Conservation (phyloP, 2,888 invertebrate genomes). For the Drosophila colorata region DNA sequence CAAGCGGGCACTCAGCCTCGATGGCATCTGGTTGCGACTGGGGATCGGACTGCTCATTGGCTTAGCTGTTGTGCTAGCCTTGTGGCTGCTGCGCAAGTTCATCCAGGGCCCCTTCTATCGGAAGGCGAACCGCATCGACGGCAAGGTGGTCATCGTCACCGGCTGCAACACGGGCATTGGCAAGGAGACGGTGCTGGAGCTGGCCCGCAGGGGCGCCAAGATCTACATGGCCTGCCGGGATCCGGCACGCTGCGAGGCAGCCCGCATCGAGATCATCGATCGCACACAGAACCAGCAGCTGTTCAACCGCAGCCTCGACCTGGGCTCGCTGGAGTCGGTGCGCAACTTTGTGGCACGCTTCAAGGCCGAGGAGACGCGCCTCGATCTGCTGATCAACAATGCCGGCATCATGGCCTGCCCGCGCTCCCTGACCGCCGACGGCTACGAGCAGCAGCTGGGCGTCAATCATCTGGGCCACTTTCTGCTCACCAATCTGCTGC, state of each 20-base stretch:
- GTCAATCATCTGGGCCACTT: constrained; percentile 88
- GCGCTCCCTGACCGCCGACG: constrained; percentile 85
- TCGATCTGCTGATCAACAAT: constrained; percentile 87
- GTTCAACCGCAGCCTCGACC: constrained; percentile 87
- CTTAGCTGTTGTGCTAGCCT: constrained; percentile 43
- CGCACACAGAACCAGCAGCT: constrained; percentile 90
- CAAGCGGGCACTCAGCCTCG: constrained; percentile 70
- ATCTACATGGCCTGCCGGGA: constrained; percentile 95
- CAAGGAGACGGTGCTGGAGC: constrained; percentile 89
- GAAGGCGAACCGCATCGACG: constrained; percentile 86
- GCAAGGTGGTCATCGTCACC: constrained; percentile 90
- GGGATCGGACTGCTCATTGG: constrained; percentile 56
- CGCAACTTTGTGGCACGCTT: constrained; percentile 86
- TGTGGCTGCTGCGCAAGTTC: constrained; percentile 76
- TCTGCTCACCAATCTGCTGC: constrained; percentile 87
- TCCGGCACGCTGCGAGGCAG: constrained; percentile 90
- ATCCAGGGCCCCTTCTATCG: constrained; percentile 83
- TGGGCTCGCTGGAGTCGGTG: constrained; percentile 86
- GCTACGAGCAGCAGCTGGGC: constrained; percentile 87
- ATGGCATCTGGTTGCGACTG: constrained; percentile 74
- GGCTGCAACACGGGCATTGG: constrained; percentile 94
- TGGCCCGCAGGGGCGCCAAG: constrained; percentile 91
- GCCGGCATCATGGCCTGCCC: constrained; percentile 86
- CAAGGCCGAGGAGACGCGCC: constrained; percentile 84
- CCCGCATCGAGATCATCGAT: constrained; percentile 90